phyloP scores from a whole-genome alignment of 2,888 invertebrate genomes.

The Brachycybe producta region DNA sequence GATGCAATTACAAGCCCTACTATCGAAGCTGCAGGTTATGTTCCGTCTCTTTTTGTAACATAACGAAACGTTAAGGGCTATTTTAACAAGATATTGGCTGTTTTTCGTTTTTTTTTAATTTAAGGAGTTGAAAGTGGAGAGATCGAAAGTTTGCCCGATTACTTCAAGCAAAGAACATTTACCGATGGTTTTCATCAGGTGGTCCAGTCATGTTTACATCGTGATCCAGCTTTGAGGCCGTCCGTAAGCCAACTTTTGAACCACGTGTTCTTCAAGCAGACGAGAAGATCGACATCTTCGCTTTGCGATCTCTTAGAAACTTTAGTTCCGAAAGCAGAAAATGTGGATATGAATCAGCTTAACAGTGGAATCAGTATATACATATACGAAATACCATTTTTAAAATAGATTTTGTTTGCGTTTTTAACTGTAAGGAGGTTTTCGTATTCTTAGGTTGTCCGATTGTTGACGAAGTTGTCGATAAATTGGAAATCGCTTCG shows the following conservation, averaged over 20 bases:
- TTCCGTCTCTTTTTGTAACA: slow-evolving; percentile 23
- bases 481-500: slow-evolving; percentile 2
- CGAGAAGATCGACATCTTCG: slow-evolving; percentile 42
- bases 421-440: no score
- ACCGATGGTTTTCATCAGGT: slow-evolving; percentile 64
- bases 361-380: slow-evolving; percentile 12
- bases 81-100: no score
- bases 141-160: slow-evolving; percentile 20
- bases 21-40: slow-evolving; percentile 24
- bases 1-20: slow-evolving; percentile 8
- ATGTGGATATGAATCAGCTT: slow-evolving; percentile 10
- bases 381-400: no score
- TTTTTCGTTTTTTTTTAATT: no score
- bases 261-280: slow-evolving; percentile 65
- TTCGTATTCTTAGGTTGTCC: background rate
- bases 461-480: background rate
- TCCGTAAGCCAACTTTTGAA: slow-evolving; percentile 52
- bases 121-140: no score
- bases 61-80: no score
- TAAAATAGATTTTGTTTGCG: no score
- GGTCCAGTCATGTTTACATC: slow-evolving; percentile 55
- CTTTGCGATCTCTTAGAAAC: slow-evolving; percentile 49
- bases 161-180: slow-evolving; percentile 44
- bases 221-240: slow-evolving; percentile 51
- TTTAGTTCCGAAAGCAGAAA: slow-evolving; percentile 11